Evolutionary conservation across 2,113 vertebrate genomes (phyloP).

Genomic region (Scomber scombrus): DNA sequence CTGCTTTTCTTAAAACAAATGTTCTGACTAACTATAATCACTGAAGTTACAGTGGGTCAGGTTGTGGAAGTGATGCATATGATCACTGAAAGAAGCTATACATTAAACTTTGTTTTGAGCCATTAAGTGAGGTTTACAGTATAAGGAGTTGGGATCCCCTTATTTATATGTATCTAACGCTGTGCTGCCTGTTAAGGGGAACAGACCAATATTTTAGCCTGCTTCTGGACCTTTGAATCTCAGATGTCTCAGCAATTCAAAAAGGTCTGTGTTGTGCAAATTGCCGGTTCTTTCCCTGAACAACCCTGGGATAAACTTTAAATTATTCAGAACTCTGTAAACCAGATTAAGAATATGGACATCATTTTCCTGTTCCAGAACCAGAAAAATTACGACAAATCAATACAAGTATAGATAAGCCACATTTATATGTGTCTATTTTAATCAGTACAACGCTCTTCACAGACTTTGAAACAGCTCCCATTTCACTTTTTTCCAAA

Average conservation of each 20-base stretch:
- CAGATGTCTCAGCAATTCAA: background rate
- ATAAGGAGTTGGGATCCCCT: background rate
- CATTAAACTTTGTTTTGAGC: background rate
- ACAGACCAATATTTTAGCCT: conserved; percentile 6
- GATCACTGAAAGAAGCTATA: conserved; percentile 8
- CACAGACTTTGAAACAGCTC: background rate
- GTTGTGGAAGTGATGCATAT: background rate
- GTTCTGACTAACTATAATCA: background rate
- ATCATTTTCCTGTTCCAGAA: background rate
- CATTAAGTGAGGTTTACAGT: background rate
- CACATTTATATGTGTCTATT: background rate
- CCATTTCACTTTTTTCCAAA: background rate
- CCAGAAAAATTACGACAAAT: background rate
- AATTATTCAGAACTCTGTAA: background rate
- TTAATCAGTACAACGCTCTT: too few relatives aligned
- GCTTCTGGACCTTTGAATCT: background rate
- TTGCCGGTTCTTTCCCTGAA: background rate
- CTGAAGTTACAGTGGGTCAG: background rate
- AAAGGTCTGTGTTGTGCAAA: background rate
- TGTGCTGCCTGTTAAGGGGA: conserved; percentile 6
- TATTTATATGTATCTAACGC: conserved; percentile 20
- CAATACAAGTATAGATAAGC: background rate
- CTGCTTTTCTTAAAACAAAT: background rate
- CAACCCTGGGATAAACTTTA: background rate
- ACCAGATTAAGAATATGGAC: background rate